A percentile compares a stretch with the other conserved stretches of the same genome.
These are phyloP conservation scores for Theropithecus gelada DNA, from an alignment of 2,113 vertebrate genomes.

Conservation along the genomic window DNA sequence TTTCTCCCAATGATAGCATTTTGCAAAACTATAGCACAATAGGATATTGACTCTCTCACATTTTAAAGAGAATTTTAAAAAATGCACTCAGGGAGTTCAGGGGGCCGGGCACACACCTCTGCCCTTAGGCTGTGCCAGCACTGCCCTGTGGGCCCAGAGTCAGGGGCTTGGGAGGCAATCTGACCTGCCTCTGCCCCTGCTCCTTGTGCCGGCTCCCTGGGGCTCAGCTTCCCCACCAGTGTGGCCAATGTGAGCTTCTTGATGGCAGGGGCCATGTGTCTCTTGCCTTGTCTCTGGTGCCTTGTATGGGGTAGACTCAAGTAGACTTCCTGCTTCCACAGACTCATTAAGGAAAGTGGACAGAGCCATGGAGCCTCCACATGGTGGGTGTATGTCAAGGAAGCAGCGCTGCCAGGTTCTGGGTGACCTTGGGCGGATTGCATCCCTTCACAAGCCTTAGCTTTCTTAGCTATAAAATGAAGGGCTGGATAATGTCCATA, in stretches of 20 bases:
- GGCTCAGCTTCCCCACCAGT: neutral
- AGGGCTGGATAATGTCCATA: neutral
- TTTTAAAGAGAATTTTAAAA: neutral
- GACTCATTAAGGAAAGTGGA: neutral
- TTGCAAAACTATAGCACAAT: neutral
- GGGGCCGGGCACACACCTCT: neutral
- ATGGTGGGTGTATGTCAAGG: accelerated
- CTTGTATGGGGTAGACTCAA: neutral
- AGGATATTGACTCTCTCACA: neutral
- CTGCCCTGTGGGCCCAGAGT: neutral
- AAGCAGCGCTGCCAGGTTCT: neutral
- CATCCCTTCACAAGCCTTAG: neutral
- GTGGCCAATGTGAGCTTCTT: neutral
- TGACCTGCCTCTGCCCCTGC: neutral
- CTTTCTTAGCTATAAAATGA: constrained; percentile 3
- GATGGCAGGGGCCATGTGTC: neutral
- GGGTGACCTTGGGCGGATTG: neutral
- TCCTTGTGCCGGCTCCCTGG: too few relatives aligned
- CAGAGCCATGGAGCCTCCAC: accelerated
- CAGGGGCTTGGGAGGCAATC: neutral
- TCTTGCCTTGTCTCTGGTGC: neutral
- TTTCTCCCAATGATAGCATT: neutral
- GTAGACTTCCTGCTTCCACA: neutral
- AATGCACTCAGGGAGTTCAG: neutral
- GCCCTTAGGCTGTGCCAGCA: neutral